Evolutionary conservation across 2,797 vertebrate species (phyloP), one percentile per base, ranked within the genome.

Genomic region (Coluber constrictor): DNA sequence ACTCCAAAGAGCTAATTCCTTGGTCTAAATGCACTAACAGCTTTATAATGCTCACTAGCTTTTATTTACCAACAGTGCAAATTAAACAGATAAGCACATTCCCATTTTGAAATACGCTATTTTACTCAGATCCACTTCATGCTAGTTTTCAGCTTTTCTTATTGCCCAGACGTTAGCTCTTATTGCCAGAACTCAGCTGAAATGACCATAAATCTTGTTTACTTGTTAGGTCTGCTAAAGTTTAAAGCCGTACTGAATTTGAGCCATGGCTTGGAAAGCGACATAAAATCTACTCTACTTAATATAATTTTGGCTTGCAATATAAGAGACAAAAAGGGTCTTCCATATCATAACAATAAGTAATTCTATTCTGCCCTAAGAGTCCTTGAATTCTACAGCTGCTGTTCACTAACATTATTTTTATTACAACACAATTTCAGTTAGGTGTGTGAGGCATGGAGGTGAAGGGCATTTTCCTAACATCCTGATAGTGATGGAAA

Each of bases 301-400:
- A 91, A 86, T 59, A 89, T 95, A 92, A 87, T 94, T 92, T 74
- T 47, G 55, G 87, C 61, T 92, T 94, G 54, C 86, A 86, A 90
- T 54, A 92, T 0, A 0, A 70, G 93, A 47, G 43, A 37, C 3
- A n/a, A 90, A 29, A 96, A 90, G 12, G 18, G 27, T 47, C 60
- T 83, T 47, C 93, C 37, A 89, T 74, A 94, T 47, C 60, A 12
- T 63, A 2, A 9, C 5, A 91, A 91, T 6, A 86, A 88, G 86
- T 60, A 79, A 70, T 90, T 57, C 2, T 61, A 0, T 1, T 32
- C 32, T 51, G 43, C 1, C 13, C 60, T 87, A n/a, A 55, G n/a
- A n/a, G 63, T 43, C 61, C 51, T 92, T 92, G 57, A 86, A 54
- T 37, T 57, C 43, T 93, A 18, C 25, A 63, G 32, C 32, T 56